Conservation (phyloP, 1,140 invertebrate species). For the Araneus ventricosus region DNA sequence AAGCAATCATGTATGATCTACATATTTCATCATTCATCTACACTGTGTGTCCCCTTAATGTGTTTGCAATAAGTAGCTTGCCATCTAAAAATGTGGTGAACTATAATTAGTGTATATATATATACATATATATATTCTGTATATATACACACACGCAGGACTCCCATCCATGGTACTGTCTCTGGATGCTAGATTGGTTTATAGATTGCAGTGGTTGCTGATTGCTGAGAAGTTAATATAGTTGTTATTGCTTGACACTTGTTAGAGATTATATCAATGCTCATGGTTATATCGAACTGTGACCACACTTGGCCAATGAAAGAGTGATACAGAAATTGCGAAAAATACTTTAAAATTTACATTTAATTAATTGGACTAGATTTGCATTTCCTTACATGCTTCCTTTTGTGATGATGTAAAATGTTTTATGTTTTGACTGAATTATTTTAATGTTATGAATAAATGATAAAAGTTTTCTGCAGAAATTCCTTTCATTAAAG, state of each 20-base stretch:
- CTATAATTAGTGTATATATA: slow-evolving; percentile 44
- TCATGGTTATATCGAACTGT: slow-evolving; percentile 36
- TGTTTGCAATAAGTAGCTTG: slow-evolving; percentile 73
- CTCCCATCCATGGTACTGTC: slow-evolving; percentile 31
- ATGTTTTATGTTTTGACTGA: no score
- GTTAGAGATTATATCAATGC: slow-evolving; percentile 60
- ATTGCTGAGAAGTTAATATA: slow-evolving; percentile 55
- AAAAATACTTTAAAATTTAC: not conserved
- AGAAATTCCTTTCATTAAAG: not conserved
- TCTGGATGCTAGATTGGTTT: slow-evolving; percentile 52
- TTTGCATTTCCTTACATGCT: not conserved
- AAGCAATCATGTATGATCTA: slow-evolving; percentile 60
- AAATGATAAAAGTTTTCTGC: not conserved
- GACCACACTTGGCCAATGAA: slow-evolving; percentile 32
- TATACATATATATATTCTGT: slow-evolving; percentile 18
- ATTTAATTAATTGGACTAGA: not conserved
- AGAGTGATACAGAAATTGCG: slow-evolving; percentile 32
- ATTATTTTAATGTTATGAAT: no score
- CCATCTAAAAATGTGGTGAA: slow-evolving; percentile 33
- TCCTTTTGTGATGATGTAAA: no score
- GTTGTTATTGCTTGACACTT: slow-evolving; percentile 69
- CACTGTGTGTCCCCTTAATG: slow-evolving; percentile 58
- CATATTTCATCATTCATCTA: slow-evolving; percentile 67
- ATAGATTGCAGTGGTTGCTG: slow-evolving; percentile 42
- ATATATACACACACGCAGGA: slow-evolving; percentile 35